Percentiles rank a stretch among this genome's conserved stretches.
These are phyloP conservation scores for Chlorocebus sabaeus DNA, from an alignment of 2,113 vertebrate species.

Conservation along the genomic window DNA sequence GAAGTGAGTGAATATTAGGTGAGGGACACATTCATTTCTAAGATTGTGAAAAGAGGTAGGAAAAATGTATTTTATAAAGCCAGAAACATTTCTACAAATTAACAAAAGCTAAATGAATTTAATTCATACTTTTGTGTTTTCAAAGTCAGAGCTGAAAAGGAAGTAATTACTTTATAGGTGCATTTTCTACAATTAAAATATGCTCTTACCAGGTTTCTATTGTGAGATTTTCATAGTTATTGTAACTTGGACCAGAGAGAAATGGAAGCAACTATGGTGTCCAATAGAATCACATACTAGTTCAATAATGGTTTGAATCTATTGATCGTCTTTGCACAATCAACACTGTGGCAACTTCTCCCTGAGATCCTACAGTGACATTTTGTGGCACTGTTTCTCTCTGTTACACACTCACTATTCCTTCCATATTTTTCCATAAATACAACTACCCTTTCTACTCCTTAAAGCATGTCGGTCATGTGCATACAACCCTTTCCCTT, in stretches of 20 bases:
- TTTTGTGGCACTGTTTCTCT: background rate
- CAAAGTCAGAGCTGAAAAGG: background rate
- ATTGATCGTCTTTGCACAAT: too few species aligned
- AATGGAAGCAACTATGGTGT: background rate
- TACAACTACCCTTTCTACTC: background rate
- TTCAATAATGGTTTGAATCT: background rate
- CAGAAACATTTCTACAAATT: background rate
- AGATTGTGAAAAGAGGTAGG: background rate
- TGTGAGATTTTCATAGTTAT: background rate
- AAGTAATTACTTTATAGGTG: background rate
- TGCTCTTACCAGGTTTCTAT: background rate
- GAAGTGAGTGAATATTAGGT: background rate
- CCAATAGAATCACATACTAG: background rate
- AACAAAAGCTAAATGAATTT: background rate
- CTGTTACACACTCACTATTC: background rate
- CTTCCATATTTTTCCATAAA: background rate
- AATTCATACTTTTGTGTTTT: background rate
- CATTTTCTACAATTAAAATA: background rate
- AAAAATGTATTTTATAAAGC: background rate
- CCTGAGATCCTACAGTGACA: fast-evolving
- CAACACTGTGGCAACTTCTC: too few species aligned
- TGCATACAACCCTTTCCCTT: background rate
- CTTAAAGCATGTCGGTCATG: background rate
- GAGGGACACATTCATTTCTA: background rate
- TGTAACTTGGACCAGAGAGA: background rate